These are phyloP conservation scores for Bubo scandiacus DNA, from an alignment of 2,113 vertebrate species.

Conservation along the genomic window DNA sequence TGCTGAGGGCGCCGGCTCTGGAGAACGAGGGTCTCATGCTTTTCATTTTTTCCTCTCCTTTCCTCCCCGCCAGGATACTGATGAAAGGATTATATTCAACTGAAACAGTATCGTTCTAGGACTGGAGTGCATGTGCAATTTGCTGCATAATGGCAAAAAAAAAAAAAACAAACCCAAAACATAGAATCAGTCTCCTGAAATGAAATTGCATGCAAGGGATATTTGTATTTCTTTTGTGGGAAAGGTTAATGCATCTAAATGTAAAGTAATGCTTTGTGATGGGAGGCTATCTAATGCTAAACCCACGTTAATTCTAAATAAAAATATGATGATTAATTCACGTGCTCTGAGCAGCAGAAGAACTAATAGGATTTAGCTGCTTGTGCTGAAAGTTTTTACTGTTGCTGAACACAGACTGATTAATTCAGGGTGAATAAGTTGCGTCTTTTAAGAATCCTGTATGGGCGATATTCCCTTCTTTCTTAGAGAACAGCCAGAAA, in stretches of 20 bases:
- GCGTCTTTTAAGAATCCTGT: background rate
- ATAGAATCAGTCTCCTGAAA: background rate
- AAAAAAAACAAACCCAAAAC: no score
- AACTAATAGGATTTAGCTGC: background rate
- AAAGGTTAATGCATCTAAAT: constrained; percentile 20
- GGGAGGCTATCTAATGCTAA: background rate
- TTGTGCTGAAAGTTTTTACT: background rate
- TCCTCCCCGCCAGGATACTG: background rate
- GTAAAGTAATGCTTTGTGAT: background rate
- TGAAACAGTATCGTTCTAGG: background rate
- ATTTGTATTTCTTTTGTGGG: background rate
- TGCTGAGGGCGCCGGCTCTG: no score
- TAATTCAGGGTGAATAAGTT: background rate
- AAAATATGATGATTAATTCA: background rate
- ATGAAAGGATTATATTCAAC: background rate
- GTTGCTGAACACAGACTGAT: background rate
- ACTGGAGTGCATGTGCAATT: background rate
- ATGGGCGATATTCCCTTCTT: background rate
- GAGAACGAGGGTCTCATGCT: no score
- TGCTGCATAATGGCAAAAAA: background rate
- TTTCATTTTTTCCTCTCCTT: no score
- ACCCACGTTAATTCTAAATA: background rate
- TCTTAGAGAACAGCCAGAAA: background rate
- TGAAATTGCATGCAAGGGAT: background rate
- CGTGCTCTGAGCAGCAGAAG: background rate